Evolutionary conservation across 2,113 vertebrate species (phyloP).

Genomic region (Thunnus thynnus): DNA sequence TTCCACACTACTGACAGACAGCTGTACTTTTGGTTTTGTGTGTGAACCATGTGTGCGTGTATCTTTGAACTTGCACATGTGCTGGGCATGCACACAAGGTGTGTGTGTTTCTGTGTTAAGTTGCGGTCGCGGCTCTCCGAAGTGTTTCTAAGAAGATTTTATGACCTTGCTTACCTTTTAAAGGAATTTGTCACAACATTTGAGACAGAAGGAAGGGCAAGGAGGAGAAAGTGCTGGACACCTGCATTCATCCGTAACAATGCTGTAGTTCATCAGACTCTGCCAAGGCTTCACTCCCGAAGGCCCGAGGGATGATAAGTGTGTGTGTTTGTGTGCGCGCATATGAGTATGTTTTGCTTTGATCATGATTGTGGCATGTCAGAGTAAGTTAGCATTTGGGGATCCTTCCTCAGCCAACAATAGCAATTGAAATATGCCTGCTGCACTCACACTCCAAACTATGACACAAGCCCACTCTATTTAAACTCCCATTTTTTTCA

Average conservation of each 20-base stretch:
- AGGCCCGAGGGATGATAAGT: constrained; percentile 38
- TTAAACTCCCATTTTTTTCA: background rate
- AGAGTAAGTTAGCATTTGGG: constrained; percentile 33
- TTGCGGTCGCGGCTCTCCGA: constrained; percentile 27
- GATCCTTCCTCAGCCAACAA: constrained; percentile 50
- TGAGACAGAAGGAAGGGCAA: constrained; percentile 16
- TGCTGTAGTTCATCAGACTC: constrained; percentile 55
- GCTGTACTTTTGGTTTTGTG: constrained; percentile 44
- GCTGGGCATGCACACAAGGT: background rate
- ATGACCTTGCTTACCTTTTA: constrained; percentile 72
- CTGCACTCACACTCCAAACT: background rate
- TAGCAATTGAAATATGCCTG: background rate
- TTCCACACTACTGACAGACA: constrained; percentile 57
- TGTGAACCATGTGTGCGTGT: constrained; percentile 1
- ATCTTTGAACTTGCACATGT: constrained; percentile 8
- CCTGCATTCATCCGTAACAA: constrained; percentile 71
- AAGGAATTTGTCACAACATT: constrained; percentile 75
- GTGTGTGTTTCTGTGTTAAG: constrained; percentile 38
- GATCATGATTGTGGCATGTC: constrained; percentile 40
- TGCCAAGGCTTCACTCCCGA: constrained; percentile 46
- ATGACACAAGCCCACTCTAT: constrained; percentile 19
- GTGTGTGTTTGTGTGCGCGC: constrained; percentile 13
- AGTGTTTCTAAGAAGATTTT: constrained; percentile 63
- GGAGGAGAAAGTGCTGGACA: constrained; percentile 71
- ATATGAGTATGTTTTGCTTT: constrained; percentile 57